Evolutionary conservation across 2,888 invertebrate species (phyloP).

Genomic region (Tinea pellionella): DNA sequence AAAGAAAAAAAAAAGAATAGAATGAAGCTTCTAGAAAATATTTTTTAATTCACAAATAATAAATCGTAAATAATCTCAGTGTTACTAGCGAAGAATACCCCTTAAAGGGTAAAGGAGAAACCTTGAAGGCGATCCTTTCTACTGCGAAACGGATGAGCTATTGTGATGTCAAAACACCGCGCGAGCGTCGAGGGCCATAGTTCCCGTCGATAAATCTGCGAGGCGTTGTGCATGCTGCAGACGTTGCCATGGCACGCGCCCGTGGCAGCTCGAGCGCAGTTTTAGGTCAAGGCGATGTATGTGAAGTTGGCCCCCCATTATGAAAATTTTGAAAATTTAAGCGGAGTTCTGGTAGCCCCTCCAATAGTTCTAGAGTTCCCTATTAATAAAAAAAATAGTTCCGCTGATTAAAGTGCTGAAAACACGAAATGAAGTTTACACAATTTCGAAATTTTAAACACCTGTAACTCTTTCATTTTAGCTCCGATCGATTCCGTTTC

Average conservation of each 20-base stretch:
- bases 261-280: slow-evolving; percentile 35
- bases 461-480: too few relatives aligned
- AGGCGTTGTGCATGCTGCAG: slow-evolving; percentile 8
- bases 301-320: too few relatives aligned
- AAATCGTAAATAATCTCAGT: slow-evolving; percentile 5
- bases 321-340: too few relatives aligned
- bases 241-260: slow-evolving; percentile 22
- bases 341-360: too few relatives aligned
- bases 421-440: too few relatives aligned
- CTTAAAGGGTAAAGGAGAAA: slow-evolving; percentile 11
- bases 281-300: slow-evolving; percentile 66
- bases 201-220: slow-evolving; percentile 18
- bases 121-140: slow-evolving; percentile 9
- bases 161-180: slow-evolving; percentile 42
- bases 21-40: neutral
- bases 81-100: neutral
- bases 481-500: too few relatives aligned
- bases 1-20: neutral
- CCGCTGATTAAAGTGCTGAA: too few relatives aligned
- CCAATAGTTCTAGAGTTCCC: too few relatives aligned
- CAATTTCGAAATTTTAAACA: too few relatives aligned
- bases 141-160: slow-evolving; percentile 28
- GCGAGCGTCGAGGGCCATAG: slow-evolving; percentile 16
- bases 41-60: neutral
- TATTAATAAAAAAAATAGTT: too few relatives aligned